phyloP scores from a whole-genome alignment of 2,113 vertebrate species.

The Saiga tatarica region DNA sequence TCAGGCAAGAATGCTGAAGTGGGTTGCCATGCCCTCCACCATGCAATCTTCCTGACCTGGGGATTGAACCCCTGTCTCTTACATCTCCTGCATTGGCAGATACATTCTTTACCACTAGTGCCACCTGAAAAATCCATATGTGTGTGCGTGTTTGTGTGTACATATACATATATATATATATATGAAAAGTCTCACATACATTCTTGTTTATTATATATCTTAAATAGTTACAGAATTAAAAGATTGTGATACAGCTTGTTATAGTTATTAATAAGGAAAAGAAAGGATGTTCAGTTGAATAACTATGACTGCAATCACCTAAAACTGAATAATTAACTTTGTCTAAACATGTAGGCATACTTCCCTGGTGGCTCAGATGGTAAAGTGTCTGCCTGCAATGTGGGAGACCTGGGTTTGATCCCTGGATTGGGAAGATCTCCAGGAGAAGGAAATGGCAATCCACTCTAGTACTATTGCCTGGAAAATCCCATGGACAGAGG shows the following conservation, averaged over 20 bases:
- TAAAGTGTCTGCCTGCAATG: too few species aligned
- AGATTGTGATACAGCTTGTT: neutral
- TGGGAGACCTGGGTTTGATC: too few species aligned
- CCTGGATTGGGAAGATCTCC: too few species aligned
- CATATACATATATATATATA: neutral
- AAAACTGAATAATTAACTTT: neutral
- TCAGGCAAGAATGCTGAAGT: neutral
- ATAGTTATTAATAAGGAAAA: neutral
- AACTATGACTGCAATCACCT: neutral
- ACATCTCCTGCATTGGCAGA: neutral
- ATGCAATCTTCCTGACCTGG: neutral
- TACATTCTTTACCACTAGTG: neutral
- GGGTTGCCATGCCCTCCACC: neutral
- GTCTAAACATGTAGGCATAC: neutral
- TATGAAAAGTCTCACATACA: neutral
- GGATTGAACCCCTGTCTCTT: accelerated
- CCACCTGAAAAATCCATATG: neutral
- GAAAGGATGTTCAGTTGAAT: neutral
- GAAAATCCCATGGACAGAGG: too few species aligned
- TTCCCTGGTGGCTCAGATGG: too few species aligned
- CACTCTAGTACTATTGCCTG: too few species aligned
- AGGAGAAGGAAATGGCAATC: too few species aligned
- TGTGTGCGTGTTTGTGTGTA: neutral
- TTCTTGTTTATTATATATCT: neutral
- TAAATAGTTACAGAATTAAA: neutral